Evolutionary conservation across 1,140 invertebrate species (phyloP), one percentile per base, ranked within the genome.

Genomic region (Lordiphosa collinella): DNA sequence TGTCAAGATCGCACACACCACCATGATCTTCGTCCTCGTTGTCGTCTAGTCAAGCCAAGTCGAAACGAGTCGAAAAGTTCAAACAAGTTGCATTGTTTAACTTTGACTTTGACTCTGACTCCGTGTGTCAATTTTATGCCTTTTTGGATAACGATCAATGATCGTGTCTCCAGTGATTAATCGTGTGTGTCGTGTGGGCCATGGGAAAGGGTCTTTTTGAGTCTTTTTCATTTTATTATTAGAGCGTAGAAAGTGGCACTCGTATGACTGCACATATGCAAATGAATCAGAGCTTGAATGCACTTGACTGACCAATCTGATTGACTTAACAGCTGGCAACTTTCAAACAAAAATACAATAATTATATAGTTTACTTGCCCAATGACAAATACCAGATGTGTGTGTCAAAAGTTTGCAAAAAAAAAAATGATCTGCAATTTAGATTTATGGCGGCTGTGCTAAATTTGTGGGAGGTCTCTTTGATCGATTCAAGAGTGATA

Each of bases 1-100:
- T 71, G 76, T 63, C 56, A 82, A 82, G 76, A 82, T 82, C 76
- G 76, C 76, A 80, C 76, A 80, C 61, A 76, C 71, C 75, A 60
- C 67, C 76, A 63, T 71, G 71, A 2, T 44, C 40, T 38, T 49
- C 44, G 49, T 52, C 36, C 29, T 25, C 18, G 36, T 37, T 36
- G 49, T 66, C 37, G 67, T 73, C 51, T 72, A 25, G 61, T 50
- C 44, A 25, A 48, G 37, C 52, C 46, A 44, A 50, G 61, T 59
- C 50, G n/a, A 36, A 51, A 29, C 6, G 10, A 41, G 18, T 29
- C 25, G 22, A 25, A 44, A 62, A 76, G 76, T 80, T 80, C 71
- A 80, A 75, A 54, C 61, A 48, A 71, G 58, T 72, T 82, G 66
- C 76, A 82, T 82, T 82, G 76, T 82, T 76, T 84, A 72, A 76